These are phyloP conservation scores for Ctenicera cuprea DNA, from an alignment of 2,888 invertebrate genomes.

Conservation along the genomic window DNA sequence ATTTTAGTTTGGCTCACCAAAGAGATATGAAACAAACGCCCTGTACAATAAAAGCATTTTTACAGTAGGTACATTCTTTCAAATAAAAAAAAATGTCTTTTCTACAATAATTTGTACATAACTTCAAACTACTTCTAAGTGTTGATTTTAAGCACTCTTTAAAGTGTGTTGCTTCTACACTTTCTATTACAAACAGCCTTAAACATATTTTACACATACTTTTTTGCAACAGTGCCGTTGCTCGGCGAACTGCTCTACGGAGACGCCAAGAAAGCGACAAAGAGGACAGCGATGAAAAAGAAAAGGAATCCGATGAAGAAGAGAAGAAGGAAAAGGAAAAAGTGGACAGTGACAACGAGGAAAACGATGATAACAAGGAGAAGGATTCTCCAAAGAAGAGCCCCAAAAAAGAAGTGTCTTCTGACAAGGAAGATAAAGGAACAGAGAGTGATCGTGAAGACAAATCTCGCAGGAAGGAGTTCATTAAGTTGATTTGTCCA, in stretches of 20 bases:
- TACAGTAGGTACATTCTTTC: no score
- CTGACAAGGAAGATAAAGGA: conserved; percentile 76
- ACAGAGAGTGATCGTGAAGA: conserved; percentile 68
- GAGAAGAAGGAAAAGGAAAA: conserved; percentile 70
- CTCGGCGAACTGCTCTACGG: conserved; percentile 56
- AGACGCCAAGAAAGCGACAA: conserved; percentile 56
- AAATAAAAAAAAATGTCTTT: no score
- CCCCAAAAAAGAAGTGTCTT: conserved; percentile 72
- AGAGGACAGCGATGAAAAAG: conserved; percentile 70
- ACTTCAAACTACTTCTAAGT: neutral
- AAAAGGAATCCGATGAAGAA: conserved; percentile 66
- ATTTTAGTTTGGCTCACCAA: no score
- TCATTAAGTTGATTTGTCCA: conserved; percentile 84
- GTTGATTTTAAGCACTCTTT: conserved; percentile 1
- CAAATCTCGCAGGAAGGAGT: conserved; percentile 70
- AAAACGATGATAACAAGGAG: conserved; percentile 65
- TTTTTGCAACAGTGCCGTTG: conserved; percentile 61
- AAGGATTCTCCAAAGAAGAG: conserved; percentile 66
- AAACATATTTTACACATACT: neutral
- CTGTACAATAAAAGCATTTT: no score
- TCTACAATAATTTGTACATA: no score
- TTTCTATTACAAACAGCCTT: neutral
- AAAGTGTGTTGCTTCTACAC: conserved; percentile 19
- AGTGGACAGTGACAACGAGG: conserved; percentile 66
- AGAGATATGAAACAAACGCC: no score